Conservation (phyloP, 2,113 vertebrate species). For the Gallinago media region DNA sequence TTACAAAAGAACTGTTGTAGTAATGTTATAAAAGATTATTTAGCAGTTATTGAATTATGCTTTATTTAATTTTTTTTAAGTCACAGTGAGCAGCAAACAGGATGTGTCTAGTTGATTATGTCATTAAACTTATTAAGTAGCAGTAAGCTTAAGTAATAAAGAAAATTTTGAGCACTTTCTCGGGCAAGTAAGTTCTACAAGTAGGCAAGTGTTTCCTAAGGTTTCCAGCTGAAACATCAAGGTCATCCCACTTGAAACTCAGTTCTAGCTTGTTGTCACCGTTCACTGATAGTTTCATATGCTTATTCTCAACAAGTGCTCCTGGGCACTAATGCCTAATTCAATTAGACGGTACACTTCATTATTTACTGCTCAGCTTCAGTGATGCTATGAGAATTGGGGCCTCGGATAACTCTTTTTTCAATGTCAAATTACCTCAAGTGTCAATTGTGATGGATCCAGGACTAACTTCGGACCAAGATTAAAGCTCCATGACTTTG, state of each 20-base stretch:
- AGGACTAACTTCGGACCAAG: not conserved
- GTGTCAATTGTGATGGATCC: conserved; percentile 28
- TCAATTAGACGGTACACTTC: not conserved
- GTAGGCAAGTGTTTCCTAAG: not conserved
- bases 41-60: conserved; percentile 70
- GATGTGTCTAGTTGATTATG: conserved; percentile 68
- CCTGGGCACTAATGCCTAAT: not conserved
- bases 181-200: not conserved
- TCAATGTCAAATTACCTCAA: conserved; percentile 38
- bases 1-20: conserved; percentile 71
- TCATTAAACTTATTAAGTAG: conserved; percentile 70
- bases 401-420: not conserved
- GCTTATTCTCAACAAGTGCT: not conserved
- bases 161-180: conserved; percentile 45
- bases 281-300: conserved; percentile 1
- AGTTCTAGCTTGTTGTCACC: not conserved
- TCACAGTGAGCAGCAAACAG: conserved; percentile 61
- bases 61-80: conserved; percentile 70
- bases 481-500: conserved; percentile 31
- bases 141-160: conserved; percentile 54
- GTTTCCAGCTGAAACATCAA: not conserved
- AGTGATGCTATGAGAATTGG: not conserved
- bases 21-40: conserved; percentile 65
- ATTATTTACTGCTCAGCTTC: conserved; percentile 43
- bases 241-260: not conserved